Evolutionary conservation across 1,140 invertebrate genomes (phyloP), one percentile per base, ranked within the genome.

Genomic region (Hypsibius dujardini): DNA sequence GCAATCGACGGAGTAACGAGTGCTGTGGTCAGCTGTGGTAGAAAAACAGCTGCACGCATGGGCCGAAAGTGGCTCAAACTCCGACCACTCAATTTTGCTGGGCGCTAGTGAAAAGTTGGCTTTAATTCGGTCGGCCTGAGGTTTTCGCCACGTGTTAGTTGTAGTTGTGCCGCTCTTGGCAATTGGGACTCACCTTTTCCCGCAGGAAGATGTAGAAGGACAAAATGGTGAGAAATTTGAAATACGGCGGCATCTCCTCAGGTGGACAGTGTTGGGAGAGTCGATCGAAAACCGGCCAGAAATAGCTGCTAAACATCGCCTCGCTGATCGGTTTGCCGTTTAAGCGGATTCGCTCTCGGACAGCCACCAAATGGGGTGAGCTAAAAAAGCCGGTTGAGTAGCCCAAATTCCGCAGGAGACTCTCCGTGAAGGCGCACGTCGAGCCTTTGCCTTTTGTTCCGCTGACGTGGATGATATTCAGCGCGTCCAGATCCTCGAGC

Each of bases 361-460:
- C 91, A 60, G 87, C 86, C 2, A 97, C 81, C 28, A 99, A 79
- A 81, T 99, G 96, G 1, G 96, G 96, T 0, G 95, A 98, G 56
- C 90, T 92, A 74, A 72, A 80, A 77, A 99, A 92, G 1, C 95
- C 96, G 0, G 95, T 99, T 75, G 84, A 87, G 75, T 85, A 89
- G 1, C 92, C 92, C 77, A 90, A 86, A 67, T 85, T 77, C 0
- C 90, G 83, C 14, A 99, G 81, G 74, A 99, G 91, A 0, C 87
- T 86, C 77, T 99, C 96, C 69, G 85, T 85, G 77, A 91, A 88
- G 0, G 94, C 92, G 79, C 93, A 95, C 0, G 94, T 97, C 15
- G 92, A 95, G 40, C 86, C 85, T 78, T 86, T 86, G 47, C 95
- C 95, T 83, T 98, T 98, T 0, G 94, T 98, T 2, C 96, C 96